phyloP scores from a whole-genome alignment of 2,797 vertebrate species.

The Denticeps clupeoides region DNA sequence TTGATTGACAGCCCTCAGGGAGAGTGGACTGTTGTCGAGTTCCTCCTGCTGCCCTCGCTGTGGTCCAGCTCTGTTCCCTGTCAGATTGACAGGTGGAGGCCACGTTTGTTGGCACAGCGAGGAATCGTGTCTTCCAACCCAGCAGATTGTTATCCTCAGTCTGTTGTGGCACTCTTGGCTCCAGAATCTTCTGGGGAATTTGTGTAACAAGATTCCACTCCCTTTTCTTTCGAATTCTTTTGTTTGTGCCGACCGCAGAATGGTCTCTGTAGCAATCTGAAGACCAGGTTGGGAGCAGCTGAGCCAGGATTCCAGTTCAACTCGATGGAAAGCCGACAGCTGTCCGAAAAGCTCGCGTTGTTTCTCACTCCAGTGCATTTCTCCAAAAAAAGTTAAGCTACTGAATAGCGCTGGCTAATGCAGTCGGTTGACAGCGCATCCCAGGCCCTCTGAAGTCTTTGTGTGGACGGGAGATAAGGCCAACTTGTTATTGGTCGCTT shows the following conservation, averaged over 20 bases:
- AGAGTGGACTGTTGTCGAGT: not conserved
- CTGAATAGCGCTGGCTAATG: too few species aligned
- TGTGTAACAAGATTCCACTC: constrained; percentile 17
- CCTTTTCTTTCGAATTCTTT: constrained; percentile 22
- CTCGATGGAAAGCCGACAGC: too few species aligned
- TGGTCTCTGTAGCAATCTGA: too few species aligned
- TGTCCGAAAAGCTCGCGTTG: too few species aligned
- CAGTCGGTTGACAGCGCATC: too few species aligned
- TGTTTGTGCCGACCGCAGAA: constrained; percentile 11
- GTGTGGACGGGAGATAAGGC: too few species aligned
- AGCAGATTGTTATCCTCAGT: constrained; percentile 22
- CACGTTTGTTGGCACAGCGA: constrained; percentile 15
- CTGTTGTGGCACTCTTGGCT: constrained; percentile 16
- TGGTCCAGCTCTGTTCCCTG: constrained; percentile 18
- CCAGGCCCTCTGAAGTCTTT: too few species aligned
- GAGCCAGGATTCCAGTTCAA: too few species aligned
- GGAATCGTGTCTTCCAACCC: constrained; percentile 18
- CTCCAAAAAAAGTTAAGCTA: too few species aligned
- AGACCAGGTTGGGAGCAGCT: too few species aligned
- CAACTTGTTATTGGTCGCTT: too few species aligned
- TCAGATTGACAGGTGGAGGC: constrained; percentile 23
- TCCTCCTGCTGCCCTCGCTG: constrained; percentile 11
- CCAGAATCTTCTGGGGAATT: constrained; percentile 18
- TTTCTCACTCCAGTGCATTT: too few species aligned
- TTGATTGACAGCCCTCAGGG: constrained; percentile 20